A percentile compares a stretch with the other conserved stretches of the same genome.
Conservation (phyloP, 2,888 invertebrate species). For the Conchocele bisecta region DNA sequence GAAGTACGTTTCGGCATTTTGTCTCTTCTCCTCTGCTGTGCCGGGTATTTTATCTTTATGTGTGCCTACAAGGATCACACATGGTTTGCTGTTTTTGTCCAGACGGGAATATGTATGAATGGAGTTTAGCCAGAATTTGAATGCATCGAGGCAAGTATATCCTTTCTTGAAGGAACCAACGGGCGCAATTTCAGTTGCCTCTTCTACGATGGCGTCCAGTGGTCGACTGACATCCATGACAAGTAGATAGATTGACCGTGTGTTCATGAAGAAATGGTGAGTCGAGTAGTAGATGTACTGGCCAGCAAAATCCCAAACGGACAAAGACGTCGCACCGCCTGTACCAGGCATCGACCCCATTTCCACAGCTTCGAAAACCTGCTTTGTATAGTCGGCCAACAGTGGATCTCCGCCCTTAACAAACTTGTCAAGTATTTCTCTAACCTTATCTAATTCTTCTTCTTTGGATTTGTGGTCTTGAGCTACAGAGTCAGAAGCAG, state of each 20-base stretch:
- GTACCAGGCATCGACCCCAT: not conserved
- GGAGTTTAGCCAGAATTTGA: conserved; percentile 50
- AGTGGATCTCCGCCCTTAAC: conserved; percentile 6
- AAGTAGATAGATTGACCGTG: conserved; percentile 43
- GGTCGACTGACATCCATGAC: conserved; percentile 38
- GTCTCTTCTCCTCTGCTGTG: conserved; percentile 27
- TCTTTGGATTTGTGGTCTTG: too few species aligned
- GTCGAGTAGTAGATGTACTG: conserved; percentile 48
- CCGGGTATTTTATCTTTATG: conserved; percentile 38
- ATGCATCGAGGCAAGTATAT: conserved; percentile 41
- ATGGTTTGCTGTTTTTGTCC: conserved; percentile 14
- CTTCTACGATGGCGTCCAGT: conserved; percentile 4
- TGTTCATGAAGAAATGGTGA: conserved; percentile 49
- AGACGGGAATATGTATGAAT: conserved; percentile 39
- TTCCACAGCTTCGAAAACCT: not conserved
- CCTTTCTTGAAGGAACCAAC: conserved; percentile 24
- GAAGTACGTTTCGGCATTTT: conserved; percentile 39
- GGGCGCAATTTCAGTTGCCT: conserved; percentile 1
- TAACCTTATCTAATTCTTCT: not conserved
- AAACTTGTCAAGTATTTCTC: not conserved
- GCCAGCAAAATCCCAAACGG: conserved; percentile 51
- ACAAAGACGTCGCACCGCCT: conserved; percentile 7
- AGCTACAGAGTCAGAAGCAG: not conserved
- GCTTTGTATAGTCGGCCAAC: not conserved
- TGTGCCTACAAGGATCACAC: conserved; percentile 46